phyloP scores from a whole-genome alignment of 2,797 vertebrate species.

The Numenius phaeopus region DNA sequence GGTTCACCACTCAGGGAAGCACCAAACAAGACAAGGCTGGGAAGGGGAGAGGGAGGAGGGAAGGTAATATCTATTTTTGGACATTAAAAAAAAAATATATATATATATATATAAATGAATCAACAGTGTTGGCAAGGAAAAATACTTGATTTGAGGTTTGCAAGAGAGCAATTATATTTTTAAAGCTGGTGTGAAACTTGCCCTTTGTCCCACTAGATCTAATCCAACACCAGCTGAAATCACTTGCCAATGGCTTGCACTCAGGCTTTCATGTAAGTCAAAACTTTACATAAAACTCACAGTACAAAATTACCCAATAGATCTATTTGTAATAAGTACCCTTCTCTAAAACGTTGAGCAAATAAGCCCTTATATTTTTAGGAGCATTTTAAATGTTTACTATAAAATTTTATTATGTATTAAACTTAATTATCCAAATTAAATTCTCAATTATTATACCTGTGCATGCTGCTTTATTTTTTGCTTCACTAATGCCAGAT shows the following conservation, averaged over 20 bases:
- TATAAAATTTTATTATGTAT: slow-evolving; percentile 39
- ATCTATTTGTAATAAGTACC: neutral
- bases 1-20: neutral
- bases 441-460: slow-evolving; percentile 25
- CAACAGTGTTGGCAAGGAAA: neutral
- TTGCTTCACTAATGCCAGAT: neutral
- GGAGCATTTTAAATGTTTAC: slow-evolving; percentile 31
- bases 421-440: slow-evolving; percentile 46
- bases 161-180: neutral
- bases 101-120: neutral
- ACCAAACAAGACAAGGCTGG: neutral
- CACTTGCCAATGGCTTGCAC: neutral
- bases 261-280: neutral
- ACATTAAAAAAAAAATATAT: neutral
- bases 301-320: neutral
- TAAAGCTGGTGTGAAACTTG: neutral
- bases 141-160: neutral
- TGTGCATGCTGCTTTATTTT: neutral
- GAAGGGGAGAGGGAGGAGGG: neutral
- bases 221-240: neutral
- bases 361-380: slow-evolving; percentile 29
- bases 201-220: neutral
- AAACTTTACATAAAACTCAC: neutral
- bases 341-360: neutral
- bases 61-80: neutral